Conservation (phyloP, 2,797 vertebrate genomes). For the Crocidura indochinensis region DNA sequence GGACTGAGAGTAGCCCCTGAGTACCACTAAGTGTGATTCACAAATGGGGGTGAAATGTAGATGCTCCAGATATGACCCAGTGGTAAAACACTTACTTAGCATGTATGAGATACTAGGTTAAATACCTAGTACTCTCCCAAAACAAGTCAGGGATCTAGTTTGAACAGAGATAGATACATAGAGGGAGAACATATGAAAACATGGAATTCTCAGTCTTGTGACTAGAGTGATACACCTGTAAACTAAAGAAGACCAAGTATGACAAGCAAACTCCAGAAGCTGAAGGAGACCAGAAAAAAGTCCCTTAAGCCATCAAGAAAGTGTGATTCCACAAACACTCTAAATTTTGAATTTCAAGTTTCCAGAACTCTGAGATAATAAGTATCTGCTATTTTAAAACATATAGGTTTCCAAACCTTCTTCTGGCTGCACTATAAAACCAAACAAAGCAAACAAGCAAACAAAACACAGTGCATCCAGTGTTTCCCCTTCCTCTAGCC, state of each 20-base stretch:
- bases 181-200: background rate
- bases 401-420: background rate
- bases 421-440: background rate
- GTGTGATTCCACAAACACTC: background rate
- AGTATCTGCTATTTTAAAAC: background rate
- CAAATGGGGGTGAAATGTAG: too few species aligned
- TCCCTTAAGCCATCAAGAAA: background rate
- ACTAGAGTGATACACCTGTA: background rate
- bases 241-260: background rate
- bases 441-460: too few species aligned
- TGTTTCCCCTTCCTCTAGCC: background rate
- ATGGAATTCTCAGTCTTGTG: background rate
- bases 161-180: background rate
- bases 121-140: too few species aligned
- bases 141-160: background rate
- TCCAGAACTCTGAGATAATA: background rate
- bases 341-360: background rate
- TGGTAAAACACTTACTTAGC: too few species aligned
- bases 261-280: background rate
- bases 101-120: too few species aligned
- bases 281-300: background rate
- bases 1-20: too few species aligned
- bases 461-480: background rate
- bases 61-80: too few species aligned
- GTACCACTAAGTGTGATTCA: too few species aligned